A percentile compares a stretch with the other conserved stretches of the same genome.
Evolutionary conservation across 2,113 vertebrate species (phyloP).

Genomic region (Neolamprologus ventralis): DNA sequence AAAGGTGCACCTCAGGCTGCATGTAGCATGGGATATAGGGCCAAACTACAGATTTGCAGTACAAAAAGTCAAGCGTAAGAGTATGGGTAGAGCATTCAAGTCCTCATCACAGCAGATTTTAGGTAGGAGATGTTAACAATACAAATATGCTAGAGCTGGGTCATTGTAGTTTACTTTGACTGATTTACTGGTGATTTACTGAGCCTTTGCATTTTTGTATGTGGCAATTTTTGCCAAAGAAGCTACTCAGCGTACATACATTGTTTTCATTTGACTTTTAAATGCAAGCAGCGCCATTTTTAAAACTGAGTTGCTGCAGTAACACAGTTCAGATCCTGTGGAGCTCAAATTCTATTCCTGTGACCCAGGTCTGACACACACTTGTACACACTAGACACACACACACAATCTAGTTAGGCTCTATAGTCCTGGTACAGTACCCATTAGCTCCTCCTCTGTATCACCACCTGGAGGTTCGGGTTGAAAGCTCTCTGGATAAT

Average conservation of each 20-base stretch:
- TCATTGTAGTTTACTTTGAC: not conserved
- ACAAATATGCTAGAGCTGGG: slow-evolving; percentile 44
- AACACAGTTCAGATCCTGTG: not conserved
- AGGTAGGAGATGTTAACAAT: not conserved
- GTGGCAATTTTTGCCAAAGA: not conserved
- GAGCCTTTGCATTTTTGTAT: not conserved
- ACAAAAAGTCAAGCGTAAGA: not conserved
- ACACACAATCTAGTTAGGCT: slow-evolving; percentile 10
- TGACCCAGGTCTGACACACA: slow-evolving; percentile 54
- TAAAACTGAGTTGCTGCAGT: not conserved
- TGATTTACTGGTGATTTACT: not conserved
- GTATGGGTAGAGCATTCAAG: slow-evolving; percentile 3
- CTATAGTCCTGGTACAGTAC: slow-evolving; percentile 76
- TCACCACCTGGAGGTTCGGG: slow-evolving; percentile 74
- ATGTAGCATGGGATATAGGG: not conserved
- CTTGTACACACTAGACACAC: not conserved
- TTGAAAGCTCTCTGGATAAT: slow-evolving; percentile 72
- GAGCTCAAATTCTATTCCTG: not conserved
- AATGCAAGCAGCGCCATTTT: not conserved
- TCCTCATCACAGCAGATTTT: slow-evolving; percentile 21
- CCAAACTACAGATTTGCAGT: not conserved
- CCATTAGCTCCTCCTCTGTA: slow-evolving; percentile 78
- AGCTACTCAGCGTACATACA: not conserved
- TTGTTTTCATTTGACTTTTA: not conserved
- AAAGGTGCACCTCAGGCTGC: not conserved